Evolutionary conservation across 2,113 vertebrate genomes (phyloP), one percentile per base, ranked within the genome.

Genomic region (Empidonax traillii): DNA sequence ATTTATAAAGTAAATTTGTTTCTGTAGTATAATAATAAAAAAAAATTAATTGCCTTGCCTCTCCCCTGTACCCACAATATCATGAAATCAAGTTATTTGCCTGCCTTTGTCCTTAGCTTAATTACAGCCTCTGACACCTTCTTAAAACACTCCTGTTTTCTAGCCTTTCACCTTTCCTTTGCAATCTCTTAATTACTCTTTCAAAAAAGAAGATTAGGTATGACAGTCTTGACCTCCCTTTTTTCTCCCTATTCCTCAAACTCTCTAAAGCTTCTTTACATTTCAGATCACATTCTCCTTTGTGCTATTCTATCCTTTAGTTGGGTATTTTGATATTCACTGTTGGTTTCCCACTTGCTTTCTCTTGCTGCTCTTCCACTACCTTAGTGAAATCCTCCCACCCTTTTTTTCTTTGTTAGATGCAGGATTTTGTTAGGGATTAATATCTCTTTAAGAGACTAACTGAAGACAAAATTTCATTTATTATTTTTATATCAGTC

Each of bases 151-250:
- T 82, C 8, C 11, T 90, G 80, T 88, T 82, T 96, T 74, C 55
- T 59, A 94, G 33, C 28, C n/a, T 85, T 95, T 90, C 87, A 83
- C 59, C 35, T 89, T 93, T 24, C 87, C 13, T 14, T 37, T 51
- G 27, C n/a, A 80, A 51, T 94, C 46, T 66, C 71, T 93, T 89
- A 89, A 93, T 93, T 90, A 80, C 55, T 83, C 39, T 95, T 92
- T 88, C 46, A 74, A 78, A 90, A 78, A 80, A 37, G 74, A 93
- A 79, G 72, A 93, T 90, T 92, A 91, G 59, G 14, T 85, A 61
- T 35, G 63, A 83, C 63, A 66, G 12, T 24, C 21, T 89, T 90
- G 72, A 89, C 51, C 55, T 95, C 47, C 20, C 7, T 73, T 35
- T 67, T 92, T 87, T 89, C 41, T 85, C 33, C 4, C 19, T 14